These are phyloP conservation scores for Bombyx mandarina DNA, from an alignment of 1,140 invertebrate species.

Conservation along the genomic window DNA sequence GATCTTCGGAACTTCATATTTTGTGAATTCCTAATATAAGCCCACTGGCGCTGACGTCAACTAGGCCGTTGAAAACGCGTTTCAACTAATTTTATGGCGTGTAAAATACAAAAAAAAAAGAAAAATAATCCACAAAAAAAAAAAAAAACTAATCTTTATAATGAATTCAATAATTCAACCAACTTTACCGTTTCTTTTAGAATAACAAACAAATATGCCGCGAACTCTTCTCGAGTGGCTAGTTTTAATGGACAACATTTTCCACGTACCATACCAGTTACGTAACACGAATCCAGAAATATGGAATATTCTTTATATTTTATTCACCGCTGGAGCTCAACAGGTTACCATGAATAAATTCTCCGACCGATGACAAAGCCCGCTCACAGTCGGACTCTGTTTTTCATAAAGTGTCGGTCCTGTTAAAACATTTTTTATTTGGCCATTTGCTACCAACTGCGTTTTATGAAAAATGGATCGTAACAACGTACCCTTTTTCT, in stretches of 20 bases:
- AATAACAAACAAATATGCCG: no score
- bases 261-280: conserved; percentile 31
- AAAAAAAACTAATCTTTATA: no score
- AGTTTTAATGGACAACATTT: conserved; percentile 20
- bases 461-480: conserved; percentile 70
- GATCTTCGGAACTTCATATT: no score
- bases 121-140: no score
- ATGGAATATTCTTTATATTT: conserved; percentile 68
- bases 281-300: conserved; percentile 64
- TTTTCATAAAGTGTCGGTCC: conserved; percentile 68
- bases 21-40: no score
- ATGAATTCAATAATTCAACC: no score
- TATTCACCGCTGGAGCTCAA: conserved; percentile 64
- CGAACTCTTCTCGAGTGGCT: no score
- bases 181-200: no score
- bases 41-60: no score
- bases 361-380: conserved; percentile 60
- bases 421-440: conserved; percentile 68
- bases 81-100: no score
- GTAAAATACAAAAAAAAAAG: no score
- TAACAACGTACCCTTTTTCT: conserved; percentile 65
- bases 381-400: conserved; percentile 47
- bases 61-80: no score
- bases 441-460: conserved; percentile 70
- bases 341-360: conserved; percentile 68